Base-by-base conservation (phyloP, 1,140 invertebrate genomes). In the Brachionus paranguensis region DNA sequence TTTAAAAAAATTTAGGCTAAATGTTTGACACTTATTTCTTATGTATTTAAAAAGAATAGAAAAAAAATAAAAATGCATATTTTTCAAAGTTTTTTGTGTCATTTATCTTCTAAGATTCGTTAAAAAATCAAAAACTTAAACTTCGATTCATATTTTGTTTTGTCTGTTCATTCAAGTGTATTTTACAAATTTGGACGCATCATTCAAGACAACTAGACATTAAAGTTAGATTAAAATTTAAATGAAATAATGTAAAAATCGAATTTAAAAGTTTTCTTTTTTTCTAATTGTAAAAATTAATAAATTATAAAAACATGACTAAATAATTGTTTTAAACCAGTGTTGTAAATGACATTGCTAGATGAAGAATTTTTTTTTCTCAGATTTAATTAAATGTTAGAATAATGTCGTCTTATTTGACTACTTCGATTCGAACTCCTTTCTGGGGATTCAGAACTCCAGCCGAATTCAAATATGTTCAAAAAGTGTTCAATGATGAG, bases 361-460 rank as follows among this genome's bases (percentile, higher is more conserved):
- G 0, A 20, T 20, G 2, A 20, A 8, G 4, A 20, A 11, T 27
- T 60, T 24, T 8, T 11, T 20, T 60, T 10, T 20, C 10, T 20
- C 7, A 8, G 0, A 60, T 5, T 60, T 60, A 24, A 60, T 60
- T 10, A 10, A 20, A 20, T 24, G 6, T 20, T 60, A 60, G 53
- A 60, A 8, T 20, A 60, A 60, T 60, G 53, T 60, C 53, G 4
- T 60, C 17, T 27, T 4, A 20, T 72, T 8, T 43, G 1, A 43
- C 5, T 45, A 11, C 65, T 33, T 41, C 17, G 10, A 17, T 10
- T 20, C 29, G 72, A 50, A 14, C 43, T 27, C 72, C 72, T 20
- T 76, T 76, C 50, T 76, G 72, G 72, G 72, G 72, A 20, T 76
- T 27, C 12, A 20, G 27, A 29, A 76, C 72, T 29, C 72, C 72